phyloP scores from a whole-genome alignment of 2,888 invertebrate genomes.

The Ornithoptera priamus region DNA sequence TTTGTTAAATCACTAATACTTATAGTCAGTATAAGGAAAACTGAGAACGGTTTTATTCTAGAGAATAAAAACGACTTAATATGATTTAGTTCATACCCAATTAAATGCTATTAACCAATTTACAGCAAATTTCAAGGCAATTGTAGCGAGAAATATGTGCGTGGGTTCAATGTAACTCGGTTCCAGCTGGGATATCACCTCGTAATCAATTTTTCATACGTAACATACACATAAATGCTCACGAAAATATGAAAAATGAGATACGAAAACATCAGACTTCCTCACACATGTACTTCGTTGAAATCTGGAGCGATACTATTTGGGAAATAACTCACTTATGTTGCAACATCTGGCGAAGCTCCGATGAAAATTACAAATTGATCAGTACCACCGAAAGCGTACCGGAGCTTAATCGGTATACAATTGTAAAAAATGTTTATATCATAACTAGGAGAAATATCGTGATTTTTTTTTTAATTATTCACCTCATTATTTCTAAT shows the following conservation, averaged over 20 bases:
- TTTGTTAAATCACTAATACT: too few species aligned
- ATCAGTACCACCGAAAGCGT: slow-evolving; percentile 17
- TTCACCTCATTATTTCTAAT: not conserved
- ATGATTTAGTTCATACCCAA: slow-evolving; percentile 11
- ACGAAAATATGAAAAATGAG: slow-evolving; percentile 44
- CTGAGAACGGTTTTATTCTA: not conserved
- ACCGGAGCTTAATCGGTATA: slow-evolving; percentile 20
- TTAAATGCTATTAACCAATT: slow-evolving; percentile 15
- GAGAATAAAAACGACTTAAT: slow-evolving; percentile 11
- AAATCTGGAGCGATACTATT: slow-evolving; percentile 27
- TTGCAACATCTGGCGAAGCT: slow-evolving; percentile 29
- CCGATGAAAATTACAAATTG: slow-evolving; percentile 30
- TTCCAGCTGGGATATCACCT: slow-evolving; percentile 34
- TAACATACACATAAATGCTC: slow-evolving; percentile 34
- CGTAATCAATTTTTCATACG: slow-evolving; percentile 46
- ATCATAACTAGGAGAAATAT: not conserved
- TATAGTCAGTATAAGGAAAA: not conserved
- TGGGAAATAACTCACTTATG: slow-evolving; percentile 27
- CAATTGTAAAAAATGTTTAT: slow-evolving; percentile 1
- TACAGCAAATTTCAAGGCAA: slow-evolving; percentile 20
- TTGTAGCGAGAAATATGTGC: slow-evolving; percentile 33
- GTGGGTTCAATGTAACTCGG: slow-evolving; percentile 35
- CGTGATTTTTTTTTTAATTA: too few species aligned
- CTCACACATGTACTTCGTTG: slow-evolving; percentile 18
- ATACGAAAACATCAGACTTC: slow-evolving; percentile 32